A percentile compares a stretch with the other conserved stretches of the same genome.
Conservation (phyloP, 1,140 invertebrate genomes). For the Caenorhabditis remanei region DNA sequence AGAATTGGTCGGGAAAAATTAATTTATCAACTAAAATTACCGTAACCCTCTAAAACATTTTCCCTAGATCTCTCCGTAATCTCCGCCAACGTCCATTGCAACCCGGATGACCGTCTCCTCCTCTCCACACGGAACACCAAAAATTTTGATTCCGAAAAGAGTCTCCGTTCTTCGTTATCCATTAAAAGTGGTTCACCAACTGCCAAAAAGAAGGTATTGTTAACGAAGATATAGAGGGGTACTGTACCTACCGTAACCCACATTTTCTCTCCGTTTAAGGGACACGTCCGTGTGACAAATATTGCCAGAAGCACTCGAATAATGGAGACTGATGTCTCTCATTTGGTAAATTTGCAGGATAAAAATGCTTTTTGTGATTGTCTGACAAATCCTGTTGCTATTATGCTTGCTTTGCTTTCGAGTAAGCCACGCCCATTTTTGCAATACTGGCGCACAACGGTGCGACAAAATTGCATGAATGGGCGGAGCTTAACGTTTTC, state of each 20-base stretch:
- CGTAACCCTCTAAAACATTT: too few species aligned
- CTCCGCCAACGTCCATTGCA: slow-evolving; percentile 59
- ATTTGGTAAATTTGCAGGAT: neutral
- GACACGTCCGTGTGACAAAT: neutral
- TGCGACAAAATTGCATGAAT: too few species aligned
- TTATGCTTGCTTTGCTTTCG: neutral
- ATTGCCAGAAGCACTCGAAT: neutral
- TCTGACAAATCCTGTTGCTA: neutral
- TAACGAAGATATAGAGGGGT: neutral
- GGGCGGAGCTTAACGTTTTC: too few species aligned
- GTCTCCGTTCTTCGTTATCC: neutral
- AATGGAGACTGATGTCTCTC: slow-evolving; percentile 39
- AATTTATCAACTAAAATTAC: too few species aligned
- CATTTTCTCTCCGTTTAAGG: neutral
- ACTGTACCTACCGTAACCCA: neutral
- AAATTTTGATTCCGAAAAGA: neutral
- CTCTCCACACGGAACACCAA: neutral
- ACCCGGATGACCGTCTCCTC: slow-evolving; percentile 28
- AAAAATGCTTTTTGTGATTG: slow-evolving; percentile 12
- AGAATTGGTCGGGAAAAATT: neutral
- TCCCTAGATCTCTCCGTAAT: slow-evolving; percentile 6
- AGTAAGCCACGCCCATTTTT: too few species aligned
- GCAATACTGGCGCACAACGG: too few species aligned
- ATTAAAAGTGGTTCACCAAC: neutral
- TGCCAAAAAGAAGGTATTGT: neutral